phyloP scores from a whole-genome alignment of 2,797 vertebrate species.

The Sebastolobus alascanus region DNA sequence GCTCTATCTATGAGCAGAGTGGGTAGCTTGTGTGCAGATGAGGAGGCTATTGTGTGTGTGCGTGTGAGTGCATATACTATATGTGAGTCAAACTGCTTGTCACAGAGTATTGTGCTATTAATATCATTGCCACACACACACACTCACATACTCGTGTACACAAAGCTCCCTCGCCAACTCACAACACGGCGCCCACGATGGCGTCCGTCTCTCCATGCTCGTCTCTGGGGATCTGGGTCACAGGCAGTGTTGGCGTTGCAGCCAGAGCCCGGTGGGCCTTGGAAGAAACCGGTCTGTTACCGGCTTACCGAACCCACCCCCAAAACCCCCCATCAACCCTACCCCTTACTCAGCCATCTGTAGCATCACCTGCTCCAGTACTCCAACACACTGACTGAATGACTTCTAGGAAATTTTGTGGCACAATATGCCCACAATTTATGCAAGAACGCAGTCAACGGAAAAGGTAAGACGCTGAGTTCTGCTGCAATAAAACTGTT shows the following conservation, averaged over 20 bases:
- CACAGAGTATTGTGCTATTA: slow-evolving; percentile 63
- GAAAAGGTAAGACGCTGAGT: slow-evolving; percentile 27
- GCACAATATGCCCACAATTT: slow-evolving; percentile 18
- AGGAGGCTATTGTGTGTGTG: neutral
- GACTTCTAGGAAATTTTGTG: slow-evolving; percentile 22
- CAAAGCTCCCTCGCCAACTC: slow-evolving; percentile 35
- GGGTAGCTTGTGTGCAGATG: slow-evolving; percentile 5
- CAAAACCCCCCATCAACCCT: slow-evolving; percentile 22
- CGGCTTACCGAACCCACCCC: slow-evolving; percentile 44
- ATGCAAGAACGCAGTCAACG: slow-evolving; percentile 13
- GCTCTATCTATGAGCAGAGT: neutral
- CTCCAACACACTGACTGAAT: slow-evolving; percentile 30
- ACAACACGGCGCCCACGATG: slow-evolving; percentile 41
- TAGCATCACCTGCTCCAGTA: slow-evolving; percentile 71
- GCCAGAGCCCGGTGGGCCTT: slow-evolving; percentile 61
- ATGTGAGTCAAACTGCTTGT: slow-evolving; percentile 38
- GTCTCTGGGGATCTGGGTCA: slow-evolving; percentile 60
- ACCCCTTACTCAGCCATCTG: slow-evolving; percentile 72
- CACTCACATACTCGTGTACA: slow-evolving; percentile 28
- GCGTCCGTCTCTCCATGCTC: slow-evolving; percentile 37
- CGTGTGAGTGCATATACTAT: neutral
- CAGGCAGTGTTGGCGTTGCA: slow-evolving; percentile 50
- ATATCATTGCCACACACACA: slow-evolving; percentile 50
- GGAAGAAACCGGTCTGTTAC: slow-evolving; percentile 57
- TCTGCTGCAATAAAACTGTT: slow-evolving; percentile 38